Evolutionary conservation across 35 echinoderm and acorn worm genomes (phyloP).

Genomic region (Anneissia japonica): DNA sequence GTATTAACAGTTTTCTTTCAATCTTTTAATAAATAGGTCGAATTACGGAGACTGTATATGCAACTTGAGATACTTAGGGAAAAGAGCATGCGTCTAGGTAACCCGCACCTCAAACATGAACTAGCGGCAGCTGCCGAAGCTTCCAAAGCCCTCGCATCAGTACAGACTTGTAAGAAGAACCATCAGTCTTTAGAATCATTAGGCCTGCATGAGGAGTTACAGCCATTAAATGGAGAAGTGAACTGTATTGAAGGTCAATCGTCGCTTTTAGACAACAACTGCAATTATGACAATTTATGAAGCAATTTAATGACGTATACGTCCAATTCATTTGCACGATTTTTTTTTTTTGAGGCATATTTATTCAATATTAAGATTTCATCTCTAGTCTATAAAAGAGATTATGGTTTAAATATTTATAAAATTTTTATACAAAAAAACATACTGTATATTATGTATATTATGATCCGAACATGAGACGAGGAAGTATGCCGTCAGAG

Average conservation of each 20-base stretch:
- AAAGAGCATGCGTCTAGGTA: conserved; percentile 85
- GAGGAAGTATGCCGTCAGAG: no score
- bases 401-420: no score
- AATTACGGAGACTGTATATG: conserved; percentile 84
- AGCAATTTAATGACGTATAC: no score
- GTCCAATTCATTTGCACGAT: no score
- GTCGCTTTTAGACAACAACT: neutral
- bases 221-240: neutral
- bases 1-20: neutral
- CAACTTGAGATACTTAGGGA: conserved; percentile 88
- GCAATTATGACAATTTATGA: neutral
- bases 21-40: conserved; percentile 43
- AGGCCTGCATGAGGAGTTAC: neutral
- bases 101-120: conserved; percentile 81
- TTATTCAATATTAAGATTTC: no score
- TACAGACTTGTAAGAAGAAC: conserved; percentile 55
- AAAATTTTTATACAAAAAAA: no score
- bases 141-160: conserved; percentile 70
- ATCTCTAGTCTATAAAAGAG: no score
- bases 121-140: conserved; percentile 86
- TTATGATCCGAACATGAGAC: no score
- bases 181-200: neutral
- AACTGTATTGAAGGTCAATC: neutral
- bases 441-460: no score
- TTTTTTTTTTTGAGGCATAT: no score